Base-by-base conservation (phyloP, 64 coral and sea anemone species). In the Pocillopora damicornis region DNA sequence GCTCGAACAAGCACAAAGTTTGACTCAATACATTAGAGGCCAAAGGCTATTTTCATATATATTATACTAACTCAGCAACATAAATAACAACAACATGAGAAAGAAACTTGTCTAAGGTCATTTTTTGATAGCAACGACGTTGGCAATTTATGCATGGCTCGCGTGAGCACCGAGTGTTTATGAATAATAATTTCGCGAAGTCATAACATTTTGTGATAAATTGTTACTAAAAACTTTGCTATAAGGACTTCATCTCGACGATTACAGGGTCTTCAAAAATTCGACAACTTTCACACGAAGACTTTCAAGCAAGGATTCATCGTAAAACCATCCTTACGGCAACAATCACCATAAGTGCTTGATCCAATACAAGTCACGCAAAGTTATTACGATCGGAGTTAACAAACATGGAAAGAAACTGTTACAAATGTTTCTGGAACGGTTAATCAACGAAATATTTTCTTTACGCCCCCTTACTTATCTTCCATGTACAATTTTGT, bases 131-230 rank as follows among this genome's bases (percentile, higher is more conserved):
- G 42, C 42, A 51, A 51, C 42, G 42, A 7, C 42, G 2, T 51
- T 51, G 42, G 2, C 9, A 71, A 71, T 71, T 71, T 77, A 56
- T 56, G n/a, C 8, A 1, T 13, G 9, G 62, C 15, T 85, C 65
- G 81, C 81, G 81, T 85, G 81, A 85, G 69, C 63, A 72, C 81
- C 1, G 22, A 72, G 10, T 11, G 65, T 71, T 22, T 9, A 17
- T 22, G 81, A 73, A 73, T 73, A 58, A 16, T 73, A 59, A 85
- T 85, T 85, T 30, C 20, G 64, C 65, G 81, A 1, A 13, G 63
- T 85, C 81, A 72, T 85, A 2, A 45, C 11, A 73, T 17, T 25
- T 23, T 9, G 37, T 22, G 72, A 22, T 45, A 17, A 18, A 20
- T 22, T 66, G 9, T 72, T 58, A 73, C 10, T 38, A 18, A 18